Conservation (phyloP, 2,888 invertebrate species). For the Eupithecia insigniata region DNA sequence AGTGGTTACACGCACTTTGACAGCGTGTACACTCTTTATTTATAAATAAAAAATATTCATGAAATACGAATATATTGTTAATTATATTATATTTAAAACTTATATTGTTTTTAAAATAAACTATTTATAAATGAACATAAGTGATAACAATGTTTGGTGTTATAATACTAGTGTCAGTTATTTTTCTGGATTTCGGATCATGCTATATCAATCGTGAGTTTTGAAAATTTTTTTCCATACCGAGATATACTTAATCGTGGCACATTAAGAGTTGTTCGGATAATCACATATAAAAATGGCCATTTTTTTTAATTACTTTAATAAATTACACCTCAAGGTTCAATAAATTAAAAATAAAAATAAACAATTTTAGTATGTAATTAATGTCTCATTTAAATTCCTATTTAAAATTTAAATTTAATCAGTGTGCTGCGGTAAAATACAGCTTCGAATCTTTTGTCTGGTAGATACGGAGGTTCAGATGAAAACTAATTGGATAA, state of each 20-base stretch:
- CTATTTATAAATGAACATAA: neutral
- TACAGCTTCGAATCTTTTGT: neutral
- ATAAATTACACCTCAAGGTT: too few species aligned
- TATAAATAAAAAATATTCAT: neutral
- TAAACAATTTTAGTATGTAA: too few species aligned
- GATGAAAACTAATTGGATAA: neutral
- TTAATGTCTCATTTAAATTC: too few species aligned
- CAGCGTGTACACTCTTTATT: slow-evolving; percentile 57
- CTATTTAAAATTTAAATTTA: too few species aligned
- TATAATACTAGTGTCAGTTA: slow-evolving; percentile 46
- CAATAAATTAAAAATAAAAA: too few species aligned
- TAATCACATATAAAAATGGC: neutral
- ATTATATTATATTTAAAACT: neutral
- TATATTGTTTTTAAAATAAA: neutral
- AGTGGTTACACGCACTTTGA: slow-evolving; percentile 67
- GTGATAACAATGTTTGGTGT: slow-evolving; percentile 9
- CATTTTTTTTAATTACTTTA: too few species aligned
- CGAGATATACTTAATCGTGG: too few species aligned
- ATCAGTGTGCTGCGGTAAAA: neutral
- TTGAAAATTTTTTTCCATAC: neutral
- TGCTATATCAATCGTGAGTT: slow-evolving; percentile 77
- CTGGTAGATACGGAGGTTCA: neutral
- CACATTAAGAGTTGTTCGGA: too few species aligned
- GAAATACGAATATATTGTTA: neutral
- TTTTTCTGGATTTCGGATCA: slow-evolving; percentile 59